Conservation (phyloP, 2,797 vertebrate genomes). For the Hyperoplus lanceolatus region DNA sequence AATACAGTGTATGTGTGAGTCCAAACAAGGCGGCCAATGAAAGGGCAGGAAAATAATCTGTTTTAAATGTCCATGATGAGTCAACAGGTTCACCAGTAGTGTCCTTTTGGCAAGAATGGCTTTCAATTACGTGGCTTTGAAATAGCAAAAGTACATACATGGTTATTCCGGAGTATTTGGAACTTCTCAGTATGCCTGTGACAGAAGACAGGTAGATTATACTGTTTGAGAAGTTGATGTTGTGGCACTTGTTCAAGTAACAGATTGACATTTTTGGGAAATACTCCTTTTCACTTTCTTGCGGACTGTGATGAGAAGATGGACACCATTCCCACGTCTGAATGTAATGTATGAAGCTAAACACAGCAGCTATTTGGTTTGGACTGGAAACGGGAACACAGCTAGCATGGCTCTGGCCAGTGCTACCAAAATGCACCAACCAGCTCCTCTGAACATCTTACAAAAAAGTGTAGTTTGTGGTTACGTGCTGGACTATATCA, state of each 20-base stretch:
- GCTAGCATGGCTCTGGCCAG: no score
- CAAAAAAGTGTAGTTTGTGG: neutral
- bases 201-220: neutral
- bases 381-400: no score
- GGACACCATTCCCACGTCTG: neutral
- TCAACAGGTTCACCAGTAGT: slow-evolving; percentile 28
- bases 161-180: neutral
- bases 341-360: neutral
- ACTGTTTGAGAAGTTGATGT: neutral
- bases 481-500: neutral
- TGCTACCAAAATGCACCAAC: neutral
- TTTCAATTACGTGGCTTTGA: slow-evolving; percentile 1
- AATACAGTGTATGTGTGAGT: slow-evolving; percentile 58
- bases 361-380: neutral
- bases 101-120: neutral
- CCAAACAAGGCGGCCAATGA: slow-evolving; percentile 42
- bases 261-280: neutral
- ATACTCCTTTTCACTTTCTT: neutral
- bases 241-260: neutral
- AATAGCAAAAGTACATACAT: neutral
- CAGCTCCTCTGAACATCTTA: no score
- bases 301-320: neutral
- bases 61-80: slow-evolving; percentile 39
- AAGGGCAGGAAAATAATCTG: slow-evolving; percentile 47
- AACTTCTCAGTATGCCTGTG: neutral